These are phyloP conservation scores for Lophochroa leadbeateri DNA, from an alignment of 2,113 vertebrate species.

Conservation along the genomic window DNA sequence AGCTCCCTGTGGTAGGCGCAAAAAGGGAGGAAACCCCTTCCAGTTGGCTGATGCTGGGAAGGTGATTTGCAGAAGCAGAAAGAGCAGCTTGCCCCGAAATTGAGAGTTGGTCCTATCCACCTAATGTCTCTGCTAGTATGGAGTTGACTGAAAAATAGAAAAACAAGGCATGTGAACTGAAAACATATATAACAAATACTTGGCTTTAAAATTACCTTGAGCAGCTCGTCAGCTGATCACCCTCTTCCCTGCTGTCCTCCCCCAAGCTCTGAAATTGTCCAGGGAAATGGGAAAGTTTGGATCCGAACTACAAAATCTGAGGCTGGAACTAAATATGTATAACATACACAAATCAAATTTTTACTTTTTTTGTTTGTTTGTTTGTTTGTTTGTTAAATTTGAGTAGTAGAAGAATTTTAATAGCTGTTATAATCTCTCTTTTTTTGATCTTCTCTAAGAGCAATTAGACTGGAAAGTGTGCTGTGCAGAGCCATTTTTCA, in stretches of 20 bases:
- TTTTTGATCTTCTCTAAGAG: background rate
- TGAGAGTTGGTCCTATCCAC: background rate
- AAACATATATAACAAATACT: background rate
- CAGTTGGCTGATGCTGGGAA: background rate
- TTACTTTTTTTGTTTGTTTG: background rate
- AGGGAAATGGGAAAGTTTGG: background rate
- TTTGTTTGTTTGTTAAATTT: background rate
- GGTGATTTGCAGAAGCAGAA: background rate
- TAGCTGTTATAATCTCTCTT: background rate
- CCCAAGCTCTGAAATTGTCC: background rate
- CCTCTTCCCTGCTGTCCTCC: background rate
- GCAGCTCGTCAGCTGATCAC: background rate
- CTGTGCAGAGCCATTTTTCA: background rate
- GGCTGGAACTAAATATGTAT: background rate
- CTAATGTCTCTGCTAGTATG: background rate
- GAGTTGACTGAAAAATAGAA: background rate
- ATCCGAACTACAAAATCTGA: background rate
- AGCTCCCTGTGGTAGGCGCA: accelerated
- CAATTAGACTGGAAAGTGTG: background rate
- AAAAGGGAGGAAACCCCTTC: background rate
- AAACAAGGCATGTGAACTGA: background rate
- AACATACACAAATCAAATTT: background rate
- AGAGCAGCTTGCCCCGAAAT: background rate
- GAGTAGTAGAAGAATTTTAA: background rate
- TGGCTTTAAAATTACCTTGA: background rate